Evolutionary conservation across 1,140 invertebrate genomes (phyloP).

Genomic region (Hermetia illucens): DNA sequence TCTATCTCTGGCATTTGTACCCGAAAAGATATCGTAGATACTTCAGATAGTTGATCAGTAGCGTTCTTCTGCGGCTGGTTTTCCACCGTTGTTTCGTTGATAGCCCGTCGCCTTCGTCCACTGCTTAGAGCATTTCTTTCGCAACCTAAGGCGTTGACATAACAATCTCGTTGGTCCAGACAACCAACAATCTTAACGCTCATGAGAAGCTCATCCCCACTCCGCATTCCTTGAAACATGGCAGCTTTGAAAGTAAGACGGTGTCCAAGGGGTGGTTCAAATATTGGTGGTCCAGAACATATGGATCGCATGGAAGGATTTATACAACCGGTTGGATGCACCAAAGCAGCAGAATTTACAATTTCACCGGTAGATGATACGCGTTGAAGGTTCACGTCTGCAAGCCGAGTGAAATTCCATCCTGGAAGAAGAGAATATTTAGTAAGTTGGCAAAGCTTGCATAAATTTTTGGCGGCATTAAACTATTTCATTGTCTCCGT

Average conservation of each 20-base stretch:
- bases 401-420: conserved; percentile 44
- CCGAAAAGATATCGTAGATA: conserved; percentile 17
- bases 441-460: too few species aligned
- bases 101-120: conserved; percentile 15
- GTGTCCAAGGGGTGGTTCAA: conserved; percentile 24
- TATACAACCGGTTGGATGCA: conserved; percentile 42
- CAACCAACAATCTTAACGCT: conserved; percentile 45
- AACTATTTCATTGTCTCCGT: too few species aligned
- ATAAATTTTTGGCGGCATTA: too few species aligned
- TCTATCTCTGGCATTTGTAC: conserved; percentile 14
- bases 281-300: conserved; percentile 36
- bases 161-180: conserved; percentile 41
- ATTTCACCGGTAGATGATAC: conserved; percentile 22
- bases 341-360: conserved; percentile 33
- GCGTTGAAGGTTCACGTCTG: conserved; percentile 39
- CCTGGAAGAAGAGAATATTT: conserved; percentile 35
- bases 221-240: conserved; percentile 50
- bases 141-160: conserved; percentile 16
- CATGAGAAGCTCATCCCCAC: conserved; percentile 44
- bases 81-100: background rate
- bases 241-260: conserved; percentile 40
- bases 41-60: conserved; percentile 18
- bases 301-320: conserved; percentile 39
- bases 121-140: conserved; percentile 4
- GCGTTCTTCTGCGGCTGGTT: conserved; percentile 9